phyloP scores from a whole-genome alignment of 2,888 invertebrate genomes.

The Hydraecia micacea region DNA sequence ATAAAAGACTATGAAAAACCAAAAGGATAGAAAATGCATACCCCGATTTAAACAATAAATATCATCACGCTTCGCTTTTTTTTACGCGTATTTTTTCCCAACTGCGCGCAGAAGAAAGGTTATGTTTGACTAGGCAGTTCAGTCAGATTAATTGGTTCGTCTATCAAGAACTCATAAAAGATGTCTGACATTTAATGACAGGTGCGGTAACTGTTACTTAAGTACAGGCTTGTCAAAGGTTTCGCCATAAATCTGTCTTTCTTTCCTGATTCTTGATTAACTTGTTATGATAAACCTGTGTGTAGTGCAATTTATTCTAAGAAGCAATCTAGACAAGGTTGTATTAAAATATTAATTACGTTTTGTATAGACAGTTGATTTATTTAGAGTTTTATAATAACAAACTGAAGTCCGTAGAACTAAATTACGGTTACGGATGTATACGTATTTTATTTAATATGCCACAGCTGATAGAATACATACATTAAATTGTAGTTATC shows the following conservation, averaged over 20 bases:
- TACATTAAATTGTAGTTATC: not conserved
- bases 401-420: not conserved
- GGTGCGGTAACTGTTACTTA: conserved; percentile 22
- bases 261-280: conserved; percentile 31
- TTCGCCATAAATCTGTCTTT: conserved; percentile 41
- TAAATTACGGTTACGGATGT: not conserved
- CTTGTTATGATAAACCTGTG: conserved; percentile 34
- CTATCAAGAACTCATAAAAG: conserved; percentile 17
- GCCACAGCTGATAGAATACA: not conserved
- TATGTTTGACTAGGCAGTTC: not conserved
- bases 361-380: conserved; percentile 4
- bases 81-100: too few relatives aligned
- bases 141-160: conserved; percentile 13
- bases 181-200: conserved; percentile 32
- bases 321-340: conserved; percentile 8
- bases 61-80: too few relatives aligned
- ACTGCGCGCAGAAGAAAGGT: not conserved
- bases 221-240: conserved; percentile 17
- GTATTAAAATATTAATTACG: conserved; percentile 14
- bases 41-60: too few relatives aligned
- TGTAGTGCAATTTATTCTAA: conserved; percentile 13
- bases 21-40: too few relatives aligned
- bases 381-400: not conserved
- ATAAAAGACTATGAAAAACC: too few relatives aligned
- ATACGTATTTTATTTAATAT: not conserved